phyloP scores from a whole-genome alignment of 2,888 invertebrate species.

The Nycteola revayana region DNA sequence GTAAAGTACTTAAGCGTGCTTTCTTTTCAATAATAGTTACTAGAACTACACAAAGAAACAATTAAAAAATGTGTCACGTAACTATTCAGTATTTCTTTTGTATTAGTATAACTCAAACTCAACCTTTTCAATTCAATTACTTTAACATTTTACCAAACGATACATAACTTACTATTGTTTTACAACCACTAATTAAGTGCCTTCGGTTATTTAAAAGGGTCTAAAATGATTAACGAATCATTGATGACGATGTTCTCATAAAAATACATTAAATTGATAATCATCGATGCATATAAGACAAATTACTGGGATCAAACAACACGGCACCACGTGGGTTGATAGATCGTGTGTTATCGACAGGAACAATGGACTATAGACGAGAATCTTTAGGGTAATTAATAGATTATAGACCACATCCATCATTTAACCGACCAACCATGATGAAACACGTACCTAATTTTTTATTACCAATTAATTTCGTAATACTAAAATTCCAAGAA shows the following conservation, averaged over 20 bases:
- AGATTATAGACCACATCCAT: conserved; percentile 66
- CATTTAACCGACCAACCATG: conserved; percentile 44
- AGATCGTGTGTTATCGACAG: conserved; percentile 57
- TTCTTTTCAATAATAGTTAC: no score
- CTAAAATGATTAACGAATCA: conserved; percentile 30
- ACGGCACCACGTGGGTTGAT: conserved; percentile 74
- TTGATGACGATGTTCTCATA: conserved; percentile 25
- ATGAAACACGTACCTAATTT: conserved; percentile 8
- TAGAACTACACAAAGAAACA: no score
- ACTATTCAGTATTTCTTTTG: no score
- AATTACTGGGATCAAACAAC: conserved; percentile 66
- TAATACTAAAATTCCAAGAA: neutral
- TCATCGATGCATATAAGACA: conserved; percentile 64
- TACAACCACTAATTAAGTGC: conserved; percentile 23
- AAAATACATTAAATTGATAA: conserved; percentile 47
- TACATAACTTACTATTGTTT: conserved; percentile 29
- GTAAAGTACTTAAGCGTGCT: no score
- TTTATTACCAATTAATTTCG: neutral
- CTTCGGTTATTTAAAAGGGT: conserved; percentile 15
- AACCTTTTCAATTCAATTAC: no score
- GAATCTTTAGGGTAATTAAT: conserved; percentile 73
- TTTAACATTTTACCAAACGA: no score
- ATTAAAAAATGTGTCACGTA: no score
- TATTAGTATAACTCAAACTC: no score
- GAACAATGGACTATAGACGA: conserved; percentile 71